phyloP scores from a whole-genome alignment of 2,113 vertebrate genomes.

The Triplophysa rosa region DNA sequence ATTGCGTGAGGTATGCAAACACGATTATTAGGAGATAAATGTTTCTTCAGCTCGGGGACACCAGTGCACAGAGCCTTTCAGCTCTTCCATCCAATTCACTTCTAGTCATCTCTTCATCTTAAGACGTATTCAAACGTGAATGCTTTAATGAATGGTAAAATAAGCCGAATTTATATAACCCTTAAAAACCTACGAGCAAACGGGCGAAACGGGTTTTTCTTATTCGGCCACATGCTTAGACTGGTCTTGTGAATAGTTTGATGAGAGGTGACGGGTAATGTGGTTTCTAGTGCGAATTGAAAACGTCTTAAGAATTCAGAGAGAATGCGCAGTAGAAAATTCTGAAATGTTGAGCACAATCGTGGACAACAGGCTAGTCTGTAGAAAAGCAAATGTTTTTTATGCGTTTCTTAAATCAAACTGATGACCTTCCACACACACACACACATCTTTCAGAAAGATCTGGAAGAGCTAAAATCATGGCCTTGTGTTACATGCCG shows the following conservation, averaged over 20 bases:
- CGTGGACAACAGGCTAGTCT: not conserved
- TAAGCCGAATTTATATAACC: slow-evolving; percentile 1
- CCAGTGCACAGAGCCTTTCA: slow-evolving; percentile 57
- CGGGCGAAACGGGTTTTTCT: not conserved
- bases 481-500: not conserved
- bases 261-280: not conserved
- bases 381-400: not conserved
- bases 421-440: not conserved
- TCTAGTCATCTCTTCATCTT: not conserved
- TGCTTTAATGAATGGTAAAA: not conserved
- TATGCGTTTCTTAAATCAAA: not conserved
- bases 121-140: slow-evolving; percentile 43
- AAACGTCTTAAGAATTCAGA: not conserved
- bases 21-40: slow-evolving; percentile 27
- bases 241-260: not conserved
- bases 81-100: not conserved
- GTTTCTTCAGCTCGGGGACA: slow-evolving; percentile 10
- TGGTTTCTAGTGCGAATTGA: not conserved
- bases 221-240: not conserved
- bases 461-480: not conserved
- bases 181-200: not conserved
- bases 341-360: not conserved
- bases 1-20: slow-evolving; percentile 26
- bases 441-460: not conserved
- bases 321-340: not conserved